A percentile compares a stretch with the other conserved stretches of the same genome.
phyloP scores from a whole-genome alignment of 2,797 vertebrate genomes.

The Choloepus didactylus region DNA sequence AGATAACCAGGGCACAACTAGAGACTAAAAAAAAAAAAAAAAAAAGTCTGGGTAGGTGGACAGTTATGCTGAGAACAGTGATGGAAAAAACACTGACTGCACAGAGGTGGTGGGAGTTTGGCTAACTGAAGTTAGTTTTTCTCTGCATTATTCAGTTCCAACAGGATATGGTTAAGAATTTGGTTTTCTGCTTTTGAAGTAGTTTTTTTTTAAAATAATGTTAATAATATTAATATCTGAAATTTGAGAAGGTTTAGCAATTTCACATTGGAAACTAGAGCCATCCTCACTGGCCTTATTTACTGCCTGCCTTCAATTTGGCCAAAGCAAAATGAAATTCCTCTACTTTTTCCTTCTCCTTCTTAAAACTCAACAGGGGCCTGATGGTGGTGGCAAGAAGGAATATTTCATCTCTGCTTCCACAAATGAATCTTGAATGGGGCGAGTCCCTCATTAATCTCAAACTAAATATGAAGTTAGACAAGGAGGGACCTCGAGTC shows the following conservation, averaged over 20 bases:
- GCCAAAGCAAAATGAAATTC: neutral
- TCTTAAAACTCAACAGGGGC: conserved; percentile 11
- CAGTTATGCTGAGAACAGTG: neutral
- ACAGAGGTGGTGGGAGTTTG: neutral
- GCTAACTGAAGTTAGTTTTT: neutral
- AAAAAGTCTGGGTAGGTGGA: neutral
- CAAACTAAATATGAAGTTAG: conserved; percentile 72
- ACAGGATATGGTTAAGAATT: neutral
- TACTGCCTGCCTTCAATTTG: neutral
- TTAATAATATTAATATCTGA: neutral
- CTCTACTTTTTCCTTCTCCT: neutral
- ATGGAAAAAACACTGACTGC: neutral
- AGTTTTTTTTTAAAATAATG: conserved; percentile 43
- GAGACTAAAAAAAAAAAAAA: neutral
- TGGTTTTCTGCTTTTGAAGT: conserved; percentile 18
- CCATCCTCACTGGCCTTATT: neutral
- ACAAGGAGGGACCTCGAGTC: neutral
- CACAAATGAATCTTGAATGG: conserved; percentile 35
- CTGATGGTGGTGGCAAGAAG: neutral
- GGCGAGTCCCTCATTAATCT: conserved; percentile 70
- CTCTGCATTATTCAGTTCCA: conserved; percentile 20
- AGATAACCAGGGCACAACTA: neutral
- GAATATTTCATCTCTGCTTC: neutral
- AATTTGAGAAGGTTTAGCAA: conserved; percentile 32
- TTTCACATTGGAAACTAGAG: conserved; percentile 13